These are phyloP conservation scores for Speoplatyrhinus poulsoni DNA, from an alignment of 2,113 vertebrate genomes.

Conservation along the genomic window DNA sequence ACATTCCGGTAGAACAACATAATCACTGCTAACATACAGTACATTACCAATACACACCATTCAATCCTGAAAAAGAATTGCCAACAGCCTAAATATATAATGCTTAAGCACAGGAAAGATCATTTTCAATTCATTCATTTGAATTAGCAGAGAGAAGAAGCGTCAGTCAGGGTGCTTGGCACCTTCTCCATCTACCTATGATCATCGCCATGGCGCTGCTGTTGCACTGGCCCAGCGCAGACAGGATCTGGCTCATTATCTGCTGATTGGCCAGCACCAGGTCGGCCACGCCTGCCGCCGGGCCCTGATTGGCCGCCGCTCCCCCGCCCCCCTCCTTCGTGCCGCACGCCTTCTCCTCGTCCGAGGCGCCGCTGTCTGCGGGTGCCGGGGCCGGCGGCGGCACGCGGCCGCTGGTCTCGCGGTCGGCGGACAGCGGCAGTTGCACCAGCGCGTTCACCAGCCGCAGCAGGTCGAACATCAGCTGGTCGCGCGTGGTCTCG, in stretches of 20 bases:
- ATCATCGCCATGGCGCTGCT: conserved; percentile 99
- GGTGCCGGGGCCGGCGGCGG: conserved; percentile 80
- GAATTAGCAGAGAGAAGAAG: neutral
- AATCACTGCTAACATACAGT: no score
- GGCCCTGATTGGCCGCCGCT: conserved; percentile 78
- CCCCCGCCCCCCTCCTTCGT: conserved; percentile 89
- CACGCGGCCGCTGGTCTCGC: conserved; percentile 91
- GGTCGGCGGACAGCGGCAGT: conserved; percentile 91
- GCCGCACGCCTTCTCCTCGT: conserved; percentile 97
- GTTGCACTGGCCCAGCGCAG: conserved; percentile 96
- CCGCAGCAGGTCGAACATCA: conserved; percentile 97
- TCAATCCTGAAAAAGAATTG: no score
- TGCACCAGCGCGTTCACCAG: conserved; percentile 95
- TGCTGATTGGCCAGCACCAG: conserved; percentile 97
- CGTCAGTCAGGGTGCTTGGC: neutral
- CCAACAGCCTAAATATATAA: no score
- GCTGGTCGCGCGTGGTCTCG: conserved; percentile 95
- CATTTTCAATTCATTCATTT: neutral
- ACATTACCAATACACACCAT: no score
- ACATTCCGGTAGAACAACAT: no score
- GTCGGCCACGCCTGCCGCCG: conserved; percentile 89
- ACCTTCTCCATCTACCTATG: conserved; percentile 79
- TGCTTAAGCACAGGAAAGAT: neutral
- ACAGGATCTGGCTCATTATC: conserved; percentile 99
- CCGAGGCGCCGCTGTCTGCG: conserved; percentile 92